Evolutionary conservation across 2,113 vertebrate species (phyloP).

Genomic region (Leptocoma aspasia): DNA sequence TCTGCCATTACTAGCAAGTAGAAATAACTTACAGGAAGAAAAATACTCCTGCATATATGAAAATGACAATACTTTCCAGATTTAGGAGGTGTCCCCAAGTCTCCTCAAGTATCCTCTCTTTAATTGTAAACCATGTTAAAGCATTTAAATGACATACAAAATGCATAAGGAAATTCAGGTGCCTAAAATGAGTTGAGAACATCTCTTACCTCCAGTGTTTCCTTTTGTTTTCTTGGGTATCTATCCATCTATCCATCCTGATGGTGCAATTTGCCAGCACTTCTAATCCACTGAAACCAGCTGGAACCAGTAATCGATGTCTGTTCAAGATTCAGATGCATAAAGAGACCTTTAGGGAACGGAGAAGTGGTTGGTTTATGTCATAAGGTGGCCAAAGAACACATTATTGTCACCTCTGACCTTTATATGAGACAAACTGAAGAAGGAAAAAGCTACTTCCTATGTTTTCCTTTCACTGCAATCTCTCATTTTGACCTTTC

Average conservation of each 20-base stretch:
- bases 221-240: not conserved
- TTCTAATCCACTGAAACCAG: not conserved
- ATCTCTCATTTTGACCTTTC: not conserved
- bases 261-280: not conserved
- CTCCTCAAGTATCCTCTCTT: not conserved
- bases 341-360: not conserved
- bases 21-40: not conserved
- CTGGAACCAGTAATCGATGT: not conserved
- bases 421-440: not conserved
- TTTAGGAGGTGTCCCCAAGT: not conserved
- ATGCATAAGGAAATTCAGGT: not conserved
- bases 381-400: not conserved
- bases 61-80: not conserved
- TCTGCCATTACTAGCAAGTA: not conserved
- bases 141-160: not conserved
- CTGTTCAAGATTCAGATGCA: not conserved
- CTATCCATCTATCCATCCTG: not conserved
- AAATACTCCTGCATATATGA: not conserved
- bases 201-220: not conserved
- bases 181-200: rapidly evolving
- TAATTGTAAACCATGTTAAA: not conserved
- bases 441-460: not conserved
- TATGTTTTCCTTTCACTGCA: not conserved
- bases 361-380: not conserved
- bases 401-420: not conserved